A percentile compares a stretch with the other conserved stretches of the same genome.
These are phyloP conservation scores for Dufourea novaeangliae DNA, from an alignment of 1,140 invertebrate species.

Conservation along the genomic window DNA sequence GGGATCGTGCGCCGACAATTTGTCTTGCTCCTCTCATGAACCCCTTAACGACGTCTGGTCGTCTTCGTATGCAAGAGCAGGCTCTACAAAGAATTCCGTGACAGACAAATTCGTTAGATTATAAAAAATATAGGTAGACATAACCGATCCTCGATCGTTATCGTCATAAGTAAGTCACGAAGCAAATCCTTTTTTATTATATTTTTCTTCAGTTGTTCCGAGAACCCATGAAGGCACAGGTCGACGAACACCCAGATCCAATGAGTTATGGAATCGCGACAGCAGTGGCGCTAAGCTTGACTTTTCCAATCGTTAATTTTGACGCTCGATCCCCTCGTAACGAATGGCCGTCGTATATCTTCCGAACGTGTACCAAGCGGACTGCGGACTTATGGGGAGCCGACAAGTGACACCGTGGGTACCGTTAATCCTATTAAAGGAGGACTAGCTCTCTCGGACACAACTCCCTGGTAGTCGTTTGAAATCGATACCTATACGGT, in stretches of 20 bases:
- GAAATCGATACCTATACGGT: slow-evolving; percentile 59
- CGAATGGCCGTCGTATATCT: slow-evolving; percentile 62
- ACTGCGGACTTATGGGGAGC: slow-evolving; percentile 30
- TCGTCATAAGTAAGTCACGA: not conserved
- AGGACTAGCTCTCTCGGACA: slow-evolving; percentile 55
- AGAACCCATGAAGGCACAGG: not conserved
- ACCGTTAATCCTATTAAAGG: slow-evolving; percentile 66
- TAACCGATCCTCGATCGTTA: too few species aligned
- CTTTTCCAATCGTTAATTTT: slow-evolving; percentile 64
- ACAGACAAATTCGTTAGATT: too few species aligned
- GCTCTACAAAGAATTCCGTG: not conserved
- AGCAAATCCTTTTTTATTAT: slow-evolving; percentile 12
- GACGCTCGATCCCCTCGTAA: slow-evolving; percentile 51
- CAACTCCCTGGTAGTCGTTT: slow-evolving; percentile 51
- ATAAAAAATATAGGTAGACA: too few species aligned
- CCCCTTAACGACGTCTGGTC: slow-evolving; percentile 27
- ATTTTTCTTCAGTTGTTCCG: not conserved
- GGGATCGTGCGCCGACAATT: slow-evolving; percentile 66
- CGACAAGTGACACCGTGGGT: slow-evolving; percentile 59
- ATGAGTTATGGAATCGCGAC: slow-evolving; percentile 57
- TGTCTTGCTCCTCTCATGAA: slow-evolving; percentile 61
- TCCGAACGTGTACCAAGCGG: not conserved
- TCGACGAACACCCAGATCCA: slow-evolving; percentile 3
- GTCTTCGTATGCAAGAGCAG: slow-evolving; percentile 6
- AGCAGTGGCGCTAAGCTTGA: slow-evolving; percentile 42